Evolutionary conservation across 2,888 invertebrate species (phyloP), one percentile per base, ranked within the genome.

Genomic region (Agrotis exclamationis): DNA sequence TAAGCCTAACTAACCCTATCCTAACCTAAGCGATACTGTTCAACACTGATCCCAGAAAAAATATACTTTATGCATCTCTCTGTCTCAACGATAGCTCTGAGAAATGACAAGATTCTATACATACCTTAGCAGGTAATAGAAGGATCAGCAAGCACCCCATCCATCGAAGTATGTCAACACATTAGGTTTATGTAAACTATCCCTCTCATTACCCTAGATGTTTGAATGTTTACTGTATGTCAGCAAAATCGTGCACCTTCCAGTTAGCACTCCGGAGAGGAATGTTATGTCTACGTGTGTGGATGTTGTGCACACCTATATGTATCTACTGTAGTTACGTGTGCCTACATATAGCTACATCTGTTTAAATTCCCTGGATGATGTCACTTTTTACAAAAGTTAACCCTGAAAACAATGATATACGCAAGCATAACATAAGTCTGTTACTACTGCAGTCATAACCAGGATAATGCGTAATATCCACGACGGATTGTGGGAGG

Each of bases 81-180:
- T 70, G 83, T 87, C 84, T 53, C 72, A 22, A 47, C 71, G 54
- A 87, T 90, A 90, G 89, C 91, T 92, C 90, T 70, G 76, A 83
- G 74, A 74, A 70, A 88, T 81, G 33, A 60, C 57, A 60, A 66
- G 65, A 70, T 72, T 80, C 70, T 81, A 83, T 81, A 48, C 24
- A 82, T 85, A 89, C 67, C 84, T 82, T 88, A 88, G 78, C 73
- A 83, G 87, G 87, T 86, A 87, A 78, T 86, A 82, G 84, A 86
- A 87, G 80, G 79, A 89, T 77, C 86, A 87, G 84, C 83, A 87
- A 87, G 85, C 83, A 87, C 87, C 89, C 88, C 86, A 86, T 86
- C 89, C 85, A 88, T 87, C 85, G 86, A 87, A 80, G 77, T 79
- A 74, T 59, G 72, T 74, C 77, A 74, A 77, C 70, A 71, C 72